Conservation (phyloP, 2,888 invertebrate species). For the Gnatocerus cornutus region DNA sequence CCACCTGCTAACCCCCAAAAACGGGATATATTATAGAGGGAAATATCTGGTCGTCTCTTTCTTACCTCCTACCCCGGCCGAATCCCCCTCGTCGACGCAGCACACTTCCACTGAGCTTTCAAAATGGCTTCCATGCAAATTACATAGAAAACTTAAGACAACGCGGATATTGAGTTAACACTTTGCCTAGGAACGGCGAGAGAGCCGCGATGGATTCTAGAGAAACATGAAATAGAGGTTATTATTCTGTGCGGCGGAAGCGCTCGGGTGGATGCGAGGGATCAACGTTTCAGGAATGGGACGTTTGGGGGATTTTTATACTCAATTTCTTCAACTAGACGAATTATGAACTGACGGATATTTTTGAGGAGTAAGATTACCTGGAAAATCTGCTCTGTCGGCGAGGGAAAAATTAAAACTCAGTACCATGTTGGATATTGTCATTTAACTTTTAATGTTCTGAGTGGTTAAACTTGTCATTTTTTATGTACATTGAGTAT, state of each 20-base stretch:
- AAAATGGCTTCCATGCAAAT: slow-evolving; percentile 72
- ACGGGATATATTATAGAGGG: slow-evolving; percentile 43
- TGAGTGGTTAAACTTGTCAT: no score
- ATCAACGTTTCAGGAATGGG: background rate
- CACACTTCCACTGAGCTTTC: slow-evolving; percentile 65
- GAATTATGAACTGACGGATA: no score
- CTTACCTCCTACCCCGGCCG: slow-evolving; percentile 31
- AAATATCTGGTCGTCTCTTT: slow-evolving; percentile 43
- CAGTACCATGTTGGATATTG: no score
- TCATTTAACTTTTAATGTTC: no score
- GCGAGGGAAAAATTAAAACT: no score
- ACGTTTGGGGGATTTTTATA: no score
- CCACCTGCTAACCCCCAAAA: slow-evolving; percentile 47
- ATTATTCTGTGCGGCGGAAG: slow-evolving; percentile 48
- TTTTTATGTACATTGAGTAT: no score
- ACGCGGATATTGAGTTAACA: slow-evolving; percentile 71
- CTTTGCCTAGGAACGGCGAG: slow-evolving; percentile 58
- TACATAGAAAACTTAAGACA: slow-evolving; percentile 72
- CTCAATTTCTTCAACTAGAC: no score
- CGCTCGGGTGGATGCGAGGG: background rate
- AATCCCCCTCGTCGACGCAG: slow-evolving; percentile 44
- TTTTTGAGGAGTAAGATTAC: no score
- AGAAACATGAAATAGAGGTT: slow-evolving; percentile 50
- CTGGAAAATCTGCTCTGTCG: no score
- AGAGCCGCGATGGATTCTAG: slow-evolving; percentile 42